Conservation (phyloP, 2,888 invertebrate genomes). For the Abrostola triplasia region DNA sequence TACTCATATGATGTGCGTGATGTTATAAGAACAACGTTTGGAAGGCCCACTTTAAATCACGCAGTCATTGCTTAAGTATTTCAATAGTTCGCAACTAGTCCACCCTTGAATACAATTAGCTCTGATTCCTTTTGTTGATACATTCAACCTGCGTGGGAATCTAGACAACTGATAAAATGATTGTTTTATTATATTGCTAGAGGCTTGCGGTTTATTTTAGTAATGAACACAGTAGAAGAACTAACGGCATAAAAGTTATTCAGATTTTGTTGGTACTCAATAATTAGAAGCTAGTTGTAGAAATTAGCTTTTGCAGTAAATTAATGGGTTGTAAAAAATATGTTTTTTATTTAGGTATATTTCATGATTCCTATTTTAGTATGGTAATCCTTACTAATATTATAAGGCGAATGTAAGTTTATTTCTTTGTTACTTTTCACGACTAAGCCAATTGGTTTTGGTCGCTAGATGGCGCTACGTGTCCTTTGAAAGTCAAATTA, state of each 20-base stretch:
- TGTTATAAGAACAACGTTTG: conserved; percentile 2
- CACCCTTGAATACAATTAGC: conserved; percentile 42
- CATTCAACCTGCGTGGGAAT: conserved; percentile 16
- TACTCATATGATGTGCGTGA: neutral
- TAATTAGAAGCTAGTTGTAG: no score
- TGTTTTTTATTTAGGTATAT: no score
- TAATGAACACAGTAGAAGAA: neutral
- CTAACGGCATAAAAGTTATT: neutral
- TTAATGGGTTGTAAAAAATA: no score
- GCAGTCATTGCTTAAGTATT: conserved; percentile 17
- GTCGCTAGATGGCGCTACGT: no score
- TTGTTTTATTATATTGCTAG: conserved; percentile 16
- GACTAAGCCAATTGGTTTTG: no score
- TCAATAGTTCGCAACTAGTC: conserved; percentile 24
- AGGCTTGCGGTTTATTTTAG: neutral
- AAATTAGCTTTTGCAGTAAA: no score
- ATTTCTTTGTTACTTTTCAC: no score
- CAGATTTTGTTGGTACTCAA: neutral
- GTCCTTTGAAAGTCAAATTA: no score
- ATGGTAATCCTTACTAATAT: no score
- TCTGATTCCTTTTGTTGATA: conserved; percentile 28
- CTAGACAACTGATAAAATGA: conserved; percentile 6
- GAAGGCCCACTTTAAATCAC: conserved; percentile 12
- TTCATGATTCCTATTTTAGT: no score
- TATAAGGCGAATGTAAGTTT: no score